These are phyloP conservation scores for Leptinotarsa texana DNA, from an alignment of 1,140 invertebrate genomes.

Conservation along the genomic window DNA sequence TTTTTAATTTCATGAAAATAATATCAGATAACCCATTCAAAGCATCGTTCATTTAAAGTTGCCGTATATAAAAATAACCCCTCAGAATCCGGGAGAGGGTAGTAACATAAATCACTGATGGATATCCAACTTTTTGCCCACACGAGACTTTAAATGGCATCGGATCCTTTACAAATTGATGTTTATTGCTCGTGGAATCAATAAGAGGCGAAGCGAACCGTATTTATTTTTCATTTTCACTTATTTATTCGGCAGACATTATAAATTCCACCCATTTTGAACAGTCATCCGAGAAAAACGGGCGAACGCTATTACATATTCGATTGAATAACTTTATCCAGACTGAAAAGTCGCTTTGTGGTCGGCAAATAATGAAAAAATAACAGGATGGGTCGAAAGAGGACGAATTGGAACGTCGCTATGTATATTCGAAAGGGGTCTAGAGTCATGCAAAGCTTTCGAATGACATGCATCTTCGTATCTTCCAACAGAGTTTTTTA, in stretches of 20 bases:
- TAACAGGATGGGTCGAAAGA: too few species aligned
- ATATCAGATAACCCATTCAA: not conserved
- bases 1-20: too few species aligned
- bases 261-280: not conserved
- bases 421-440: too few species aligned
- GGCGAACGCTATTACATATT: too few species aligned
- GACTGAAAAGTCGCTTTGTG: too few species aligned
- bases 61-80: not conserved
- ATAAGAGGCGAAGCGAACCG: not conserved
- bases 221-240: slow-evolving; percentile 7
- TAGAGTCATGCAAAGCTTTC: too few species aligned
- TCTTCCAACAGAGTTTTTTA: too few species aligned
- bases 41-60: not conserved
- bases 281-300: too few species aligned
- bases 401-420: too few species aligned
- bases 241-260: slow-evolving; percentile 2
- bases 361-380: too few species aligned
- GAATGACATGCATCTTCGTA: too few species aligned
- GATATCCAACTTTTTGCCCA: not conserved
- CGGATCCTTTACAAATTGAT: slow-evolving; percentile 1
- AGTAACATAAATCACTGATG: slow-evolving; percentile 1
- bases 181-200: slow-evolving; percentile 1
- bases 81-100: not conserved
- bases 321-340: too few species aligned
- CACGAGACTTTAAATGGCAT: not conserved